phyloP scores from a whole-genome alignment of 2,888 invertebrate species.

The Caenorhabditis sp. region DNA sequence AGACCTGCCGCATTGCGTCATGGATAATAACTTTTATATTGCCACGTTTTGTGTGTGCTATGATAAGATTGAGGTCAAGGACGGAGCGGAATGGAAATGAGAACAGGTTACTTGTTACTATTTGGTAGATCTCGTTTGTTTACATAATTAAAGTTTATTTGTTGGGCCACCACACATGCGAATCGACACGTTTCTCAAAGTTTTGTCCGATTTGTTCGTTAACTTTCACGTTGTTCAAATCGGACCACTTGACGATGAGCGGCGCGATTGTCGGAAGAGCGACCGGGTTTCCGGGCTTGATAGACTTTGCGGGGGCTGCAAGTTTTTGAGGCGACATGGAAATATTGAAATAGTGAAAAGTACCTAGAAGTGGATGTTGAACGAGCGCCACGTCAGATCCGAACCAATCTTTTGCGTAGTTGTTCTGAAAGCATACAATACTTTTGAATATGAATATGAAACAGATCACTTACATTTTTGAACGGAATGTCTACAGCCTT shows the following conservation, averaged over 20 bases:
- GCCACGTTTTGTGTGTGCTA: conserved; percentile 78
- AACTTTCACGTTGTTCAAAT: conserved; percentile 66
- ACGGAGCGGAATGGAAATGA: background rate
- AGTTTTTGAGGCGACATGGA: too few species aligned
- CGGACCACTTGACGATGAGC: conserved; percentile 67
- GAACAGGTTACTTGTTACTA: background rate
- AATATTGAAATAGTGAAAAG: too few species aligned
- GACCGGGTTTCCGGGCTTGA: conserved; percentile 68
- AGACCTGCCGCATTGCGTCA: conserved; percentile 87
- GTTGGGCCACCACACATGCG: conserved; percentile 75
- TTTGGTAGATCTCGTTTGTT: background rate
- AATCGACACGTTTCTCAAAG: conserved; percentile 74
- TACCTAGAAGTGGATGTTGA: conserved; percentile 65
- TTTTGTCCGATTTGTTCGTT: conserved; percentile 73
- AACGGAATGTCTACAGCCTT: conserved; percentile 70
- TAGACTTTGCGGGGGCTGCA: conserved; percentile 66
- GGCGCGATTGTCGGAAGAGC: conserved; percentile 73
- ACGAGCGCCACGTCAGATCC: conserved; percentile 70
- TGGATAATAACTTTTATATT: conserved; percentile 80
- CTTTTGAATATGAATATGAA: background rate
- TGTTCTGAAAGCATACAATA: conserved; percentile 55
- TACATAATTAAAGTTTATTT: conserved; percentile 21
- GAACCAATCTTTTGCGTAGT: conserved; percentile 71
- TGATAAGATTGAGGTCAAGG: conserved; percentile 57
- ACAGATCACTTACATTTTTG: conserved; percentile 62